A percentile compares a stretch with the other conserved stretches of the same genome.
Evolutionary conservation across 2,797 vertebrate genomes (phyloP).

Genomic region (Smutsia gigantea): DNA sequence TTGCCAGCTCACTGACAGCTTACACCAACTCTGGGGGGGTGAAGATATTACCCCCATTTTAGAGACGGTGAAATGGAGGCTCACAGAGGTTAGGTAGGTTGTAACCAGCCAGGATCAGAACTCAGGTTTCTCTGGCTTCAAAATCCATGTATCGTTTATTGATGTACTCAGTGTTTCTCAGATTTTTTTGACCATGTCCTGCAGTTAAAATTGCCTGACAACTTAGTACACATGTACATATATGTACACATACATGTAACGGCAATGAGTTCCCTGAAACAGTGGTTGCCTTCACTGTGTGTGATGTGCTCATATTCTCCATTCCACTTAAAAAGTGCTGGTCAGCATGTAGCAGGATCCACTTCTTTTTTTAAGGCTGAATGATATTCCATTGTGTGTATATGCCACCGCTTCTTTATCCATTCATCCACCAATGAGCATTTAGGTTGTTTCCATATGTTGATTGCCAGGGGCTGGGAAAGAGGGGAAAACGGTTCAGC

Average conservation of each 20-base stretch:
- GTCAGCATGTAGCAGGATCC: not conserved
- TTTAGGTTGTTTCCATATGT: not conserved
- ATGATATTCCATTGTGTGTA: not conserved
- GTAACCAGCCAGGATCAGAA: constrained; percentile 33
- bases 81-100: not conserved
- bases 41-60: not conserved
- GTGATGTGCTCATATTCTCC: not conserved
- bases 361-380: not conserved
- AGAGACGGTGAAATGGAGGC: constrained; percentile 36
- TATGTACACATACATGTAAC: not conserved
- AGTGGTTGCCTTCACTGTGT: not conserved
- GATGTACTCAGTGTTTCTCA: not conserved
- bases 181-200: not conserved
- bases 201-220: not conserved
- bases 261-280: not conserved
- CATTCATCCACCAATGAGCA: not conserved
- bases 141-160: not conserved
- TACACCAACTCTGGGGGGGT: not conserved
- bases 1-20: not conserved
- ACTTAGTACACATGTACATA: not conserved
- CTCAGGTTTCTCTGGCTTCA: not conserved
- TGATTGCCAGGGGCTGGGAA: not conserved
- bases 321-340: not conserved
- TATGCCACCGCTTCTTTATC: not conserved
- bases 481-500: not conserved